Conservation (phyloP, 2,888 invertebrate species). For the Laothoe populi region DNA sequence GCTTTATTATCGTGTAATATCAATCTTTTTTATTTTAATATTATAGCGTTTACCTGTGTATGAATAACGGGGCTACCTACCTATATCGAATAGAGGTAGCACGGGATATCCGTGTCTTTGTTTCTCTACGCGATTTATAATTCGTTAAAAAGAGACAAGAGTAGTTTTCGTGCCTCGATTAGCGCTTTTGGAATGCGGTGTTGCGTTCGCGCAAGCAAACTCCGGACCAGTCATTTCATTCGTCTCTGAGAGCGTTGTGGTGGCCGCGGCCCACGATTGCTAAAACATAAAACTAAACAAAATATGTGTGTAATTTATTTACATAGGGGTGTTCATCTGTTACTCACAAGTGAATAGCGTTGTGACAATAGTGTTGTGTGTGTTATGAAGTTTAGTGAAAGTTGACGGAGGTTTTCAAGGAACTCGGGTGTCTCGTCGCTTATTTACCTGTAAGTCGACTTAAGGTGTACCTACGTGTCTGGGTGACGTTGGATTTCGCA, state of each 20-base stretch:
- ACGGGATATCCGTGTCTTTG: conserved; percentile 45
- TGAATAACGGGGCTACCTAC: conserved; percentile 78
- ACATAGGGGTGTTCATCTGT: conserved; percentile 66
- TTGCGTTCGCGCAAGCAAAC: conserved; percentile 72
- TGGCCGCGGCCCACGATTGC: conserved; percentile 53
- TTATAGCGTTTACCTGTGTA: conserved; percentile 69
- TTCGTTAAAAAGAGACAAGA: conserved; percentile 58
- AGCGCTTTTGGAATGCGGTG: conserved; percentile 78
- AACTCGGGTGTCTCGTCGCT: conserved; percentile 67
- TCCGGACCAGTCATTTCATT: conserved; percentile 72
- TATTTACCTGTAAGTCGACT: conserved; percentile 76
- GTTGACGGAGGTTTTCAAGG: conserved; percentile 72
- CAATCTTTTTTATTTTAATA: conserved; percentile 52
- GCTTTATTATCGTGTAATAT: conserved; percentile 21
- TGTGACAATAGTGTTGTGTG: conserved; percentile 69
- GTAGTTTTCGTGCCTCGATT: conserved; percentile 63
- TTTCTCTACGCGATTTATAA: conserved; percentile 36
- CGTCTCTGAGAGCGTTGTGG: conserved; percentile 62
- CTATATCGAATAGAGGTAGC: conserved; percentile 55
- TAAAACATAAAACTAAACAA: conserved; percentile 60
- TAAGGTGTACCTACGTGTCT: conserved; percentile 68
- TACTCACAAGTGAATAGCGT: conserved; percentile 69
- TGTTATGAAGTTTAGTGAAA: conserved; percentile 80
- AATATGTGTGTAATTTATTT: conserved; percentile 77
- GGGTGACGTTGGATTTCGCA: conserved; percentile 68